Base-by-base conservation (phyloP, 2,888 invertebrate species). In the Tetheella fluctuosa region DNA sequence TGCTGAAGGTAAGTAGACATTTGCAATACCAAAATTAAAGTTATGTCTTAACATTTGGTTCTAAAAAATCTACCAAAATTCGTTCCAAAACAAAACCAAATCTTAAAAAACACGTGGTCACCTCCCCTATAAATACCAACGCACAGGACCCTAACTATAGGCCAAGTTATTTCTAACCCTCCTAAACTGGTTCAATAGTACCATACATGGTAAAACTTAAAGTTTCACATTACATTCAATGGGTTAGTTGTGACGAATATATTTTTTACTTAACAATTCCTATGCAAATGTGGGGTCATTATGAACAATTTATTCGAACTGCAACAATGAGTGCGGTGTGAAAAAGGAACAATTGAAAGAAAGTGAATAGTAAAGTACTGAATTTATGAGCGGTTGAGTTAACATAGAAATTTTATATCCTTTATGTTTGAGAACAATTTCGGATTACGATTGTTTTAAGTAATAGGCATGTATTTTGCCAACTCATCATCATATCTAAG, bases 81-180 rank as follows among this genome's bases (percentile, higher is more conserved):
- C 20, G 20, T 37, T 7, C n/a, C 20, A 55, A 25, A 54, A 34
- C 20, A 15, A 54, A 54, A 17, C 5, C 23, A 1, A 20, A 25
- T 70, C 62, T 73, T 69, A 74, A 42, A 56, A 60, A 68, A 74
- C 75, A 74, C 74, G 75, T 74, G 73, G 70, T 70, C 63, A 55
- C 63, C 61, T 68, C 67, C 64, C 69, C 61, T 30, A 61, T 53
- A 23, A 64, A 67, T 63, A 64, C 64, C 60, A 59, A 57, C 58
- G 54, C 17, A 37, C 54, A 54, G 55, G 17, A 64, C 61, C 54
- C 64, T 65, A 75, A 75, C 74, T 75, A 75, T 75, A 62, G 75
- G 58, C 63, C 65, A 67, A 48, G 65, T 64, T 69, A 72, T 64
- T 63, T 59, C 69, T 73, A 64, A 73, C 63, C 70, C 71, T 69